Percentiles rank a stretch among this genome's conserved stretches.
Conservation (phyloP, 2,113 vertebrate genomes). For the Erythrocercus mccallii region DNA sequence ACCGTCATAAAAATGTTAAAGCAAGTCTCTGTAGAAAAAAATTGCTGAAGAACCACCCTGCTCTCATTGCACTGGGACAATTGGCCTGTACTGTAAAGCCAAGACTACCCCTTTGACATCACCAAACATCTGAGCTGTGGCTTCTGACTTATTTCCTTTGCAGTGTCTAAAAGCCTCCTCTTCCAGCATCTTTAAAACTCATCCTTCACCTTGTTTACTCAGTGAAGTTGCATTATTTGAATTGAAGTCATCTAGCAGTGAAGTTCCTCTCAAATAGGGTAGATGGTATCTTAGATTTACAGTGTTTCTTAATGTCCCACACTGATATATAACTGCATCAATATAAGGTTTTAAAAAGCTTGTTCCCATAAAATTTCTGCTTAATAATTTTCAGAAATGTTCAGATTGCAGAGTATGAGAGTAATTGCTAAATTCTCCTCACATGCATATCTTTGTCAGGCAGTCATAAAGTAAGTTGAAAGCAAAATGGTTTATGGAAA, state of each 20-base stretch:
- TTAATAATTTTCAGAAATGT: constrained; percentile 26
- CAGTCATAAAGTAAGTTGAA: constrained; percentile 43
- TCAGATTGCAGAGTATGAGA: not conserved
- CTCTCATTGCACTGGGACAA: not conserved
- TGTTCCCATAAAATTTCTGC: not conserved
- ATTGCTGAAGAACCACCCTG: not conserved
- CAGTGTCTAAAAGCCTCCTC: not conserved
- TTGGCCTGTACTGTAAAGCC: not conserved
- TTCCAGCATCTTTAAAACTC: not conserved
- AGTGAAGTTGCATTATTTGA: not conserved
- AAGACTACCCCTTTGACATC: not conserved
- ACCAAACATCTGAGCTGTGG: not conserved
- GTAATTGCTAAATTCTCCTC: constrained; percentile 31
- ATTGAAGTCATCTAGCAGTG: not conserved
- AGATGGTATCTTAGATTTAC: not conserved
- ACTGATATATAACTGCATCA: not conserved
- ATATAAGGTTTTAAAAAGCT: not conserved
- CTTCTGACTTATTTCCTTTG: not conserved
- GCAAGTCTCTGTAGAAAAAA: not conserved
- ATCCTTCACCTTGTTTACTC: not conserved
- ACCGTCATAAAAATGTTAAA: not conserved
- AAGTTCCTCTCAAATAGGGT: not conserved
- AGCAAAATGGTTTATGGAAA: constrained; percentile 48
- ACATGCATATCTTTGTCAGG: constrained; percentile 37
- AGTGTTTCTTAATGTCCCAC: not conserved